Base-by-base conservation (phyloP, 2,113 vertebrate species). In the Lamprologus ornatipinnis region DNA sequence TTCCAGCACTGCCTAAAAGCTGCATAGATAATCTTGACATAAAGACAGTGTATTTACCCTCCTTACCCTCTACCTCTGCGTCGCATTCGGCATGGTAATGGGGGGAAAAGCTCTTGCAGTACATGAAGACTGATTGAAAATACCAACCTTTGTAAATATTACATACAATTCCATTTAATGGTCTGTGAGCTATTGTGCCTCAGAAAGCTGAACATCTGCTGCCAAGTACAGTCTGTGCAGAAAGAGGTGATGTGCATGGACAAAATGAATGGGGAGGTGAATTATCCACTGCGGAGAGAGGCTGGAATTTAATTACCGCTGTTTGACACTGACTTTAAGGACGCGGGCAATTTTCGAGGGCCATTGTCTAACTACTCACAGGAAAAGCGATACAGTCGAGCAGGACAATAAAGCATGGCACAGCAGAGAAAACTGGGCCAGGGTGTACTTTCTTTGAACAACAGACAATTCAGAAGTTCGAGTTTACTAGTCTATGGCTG, bases 1-100 rank as follows among this genome's bases (percentile, higher is more conserved):
- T 90, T 87, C 86, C 85, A 92, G 94, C 89, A 2, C 88, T 83
- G 91, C 94, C 92, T 89, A 88, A 93, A 91, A 95, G 91, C 91
- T 85, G 86, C 92, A 92, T 85, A 90, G 92, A 95, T 93, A 95
- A 94, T 93, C 92, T 85, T 92, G 94, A 94, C 92, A 93, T 55
- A 84, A 93, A 95, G 94, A 94, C 88, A 89, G 86, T 94, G 91
- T 90, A 92, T 93, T 94, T 94, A 93, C 88, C 90, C 89, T 91
- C 83, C 87, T 79, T 87, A 87, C 83, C 89, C 89, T 92, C 90
- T 85, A 68, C 80, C 82, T 81, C 86, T 81, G 85, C 81, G 4
- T 58, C 14, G 10, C 89, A 83, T 85, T 88, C 68, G 49, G 91
- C 88, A 88, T 92, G 85, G 68, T 90, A 94, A 94, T 90, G 82